Evolutionary conservation across 2,797 vertebrate genomes (phyloP).

Genomic region (Vireo griseus): DNA sequence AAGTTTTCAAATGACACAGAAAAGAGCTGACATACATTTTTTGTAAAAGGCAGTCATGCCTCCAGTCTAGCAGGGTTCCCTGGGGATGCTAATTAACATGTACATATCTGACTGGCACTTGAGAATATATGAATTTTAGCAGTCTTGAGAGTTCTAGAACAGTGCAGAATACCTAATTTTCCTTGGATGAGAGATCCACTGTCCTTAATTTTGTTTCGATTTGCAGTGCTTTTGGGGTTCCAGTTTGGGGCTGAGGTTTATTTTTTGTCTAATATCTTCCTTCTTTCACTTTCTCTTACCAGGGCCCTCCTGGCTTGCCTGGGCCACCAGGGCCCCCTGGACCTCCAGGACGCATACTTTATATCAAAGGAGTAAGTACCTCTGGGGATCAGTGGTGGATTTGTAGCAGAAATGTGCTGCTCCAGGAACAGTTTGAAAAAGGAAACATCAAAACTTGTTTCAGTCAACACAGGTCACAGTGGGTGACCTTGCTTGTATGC

Average conservation of each 20-base stretch:
- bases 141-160: not conserved
- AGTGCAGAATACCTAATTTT: not conserved
- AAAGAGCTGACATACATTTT: not conserved
- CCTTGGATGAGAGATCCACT: not conserved
- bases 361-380: constrained; percentile 82
- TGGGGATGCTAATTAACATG: not conserved
- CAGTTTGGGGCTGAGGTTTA: not conserved
- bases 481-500: not conserved
- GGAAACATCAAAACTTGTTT: not conserved
- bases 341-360: constrained; percentile 79
- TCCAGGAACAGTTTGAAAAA: not conserved
- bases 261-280: not conserved
- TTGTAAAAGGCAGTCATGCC: not conserved
- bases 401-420: not conserved
- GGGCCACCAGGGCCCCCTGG: constrained; percentile 87
- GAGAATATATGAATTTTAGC: not conserved
- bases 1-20: not conserved
- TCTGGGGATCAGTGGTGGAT: too few species aligned
- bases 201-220: not conserved
- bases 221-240: not conserved
- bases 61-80: not conserved
- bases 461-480: not conserved
- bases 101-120: not conserved
- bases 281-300: not conserved
- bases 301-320: constrained; percentile 83